Evolutionary conservation across 2,888 invertebrate species (phyloP), one percentile per base, ranked within the genome.

Genomic region (Lepidocyrtinus sp.): DNA sequence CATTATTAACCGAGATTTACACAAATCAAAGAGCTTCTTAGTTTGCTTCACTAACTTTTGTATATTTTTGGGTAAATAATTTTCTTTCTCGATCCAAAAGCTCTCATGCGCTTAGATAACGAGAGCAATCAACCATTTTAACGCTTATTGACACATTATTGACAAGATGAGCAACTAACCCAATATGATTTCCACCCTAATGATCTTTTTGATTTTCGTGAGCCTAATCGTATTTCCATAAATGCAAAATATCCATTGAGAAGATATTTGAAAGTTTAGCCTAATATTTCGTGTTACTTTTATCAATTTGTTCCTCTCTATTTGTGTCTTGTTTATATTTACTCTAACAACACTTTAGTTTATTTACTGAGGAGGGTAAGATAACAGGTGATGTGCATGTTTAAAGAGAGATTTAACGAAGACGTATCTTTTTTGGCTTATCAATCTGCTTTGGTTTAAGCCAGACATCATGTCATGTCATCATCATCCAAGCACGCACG

Each of bases 401-500:
- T 36, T 36, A 12, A 7, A 5, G 36, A 36, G 36, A 36, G 36
- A 36, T 36, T 36, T 7, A 12, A 36, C n/a, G n/a, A n/a, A n/a
- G n/a, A n/a, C n/a, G 36, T 7, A 36, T 36, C 5, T 5, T 36
- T 36, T 36, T 12, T 36, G 36, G 36, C 36, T 36, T 36, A 36
- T 36, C 36, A 12, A 36, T 36, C 36, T 36, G 36, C 12, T 12
- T 36, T 36, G 36, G 36, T 36, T 36, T 36, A 36, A 12, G n/a
- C n/a, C n/a, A n/a, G n/a, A 12, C 36, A 36, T 5, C 36, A 36
- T 36, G 36, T 36, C 36, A 36, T 36, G 36, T 36, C 36, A 36
- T 36, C 36, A n/a, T n/a, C 36, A 36, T 36, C 36, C 36, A n/a
- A n/a, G 62, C 62, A 62, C 55, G 71, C 25, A 59, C 12, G 46